These are phyloP conservation scores for Neoscelio sp. DNA, from an alignment of 2,888 invertebrate genomes.

Conservation along the genomic window DNA sequence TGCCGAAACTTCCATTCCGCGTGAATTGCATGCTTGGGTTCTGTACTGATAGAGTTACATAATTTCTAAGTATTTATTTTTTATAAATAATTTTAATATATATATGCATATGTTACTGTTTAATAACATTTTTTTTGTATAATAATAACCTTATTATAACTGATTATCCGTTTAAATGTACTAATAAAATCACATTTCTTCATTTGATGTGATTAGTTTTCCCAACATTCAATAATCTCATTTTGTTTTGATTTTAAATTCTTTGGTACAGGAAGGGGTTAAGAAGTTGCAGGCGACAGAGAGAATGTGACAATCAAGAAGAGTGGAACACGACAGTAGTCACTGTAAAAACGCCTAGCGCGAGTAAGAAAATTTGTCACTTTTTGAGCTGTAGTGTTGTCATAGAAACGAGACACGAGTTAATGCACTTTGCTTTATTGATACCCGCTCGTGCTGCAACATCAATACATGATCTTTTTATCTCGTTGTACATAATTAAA, in stretches of 20 bases:
- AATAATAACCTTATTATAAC: no score
- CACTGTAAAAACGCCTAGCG: conserved; percentile 10
- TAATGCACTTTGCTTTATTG: conserved; percentile 36
- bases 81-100: no score
- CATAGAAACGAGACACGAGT: conserved; percentile 22
- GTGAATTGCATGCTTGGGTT: no score
- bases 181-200: conserved; percentile 7
- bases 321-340: conserved; percentile 5
- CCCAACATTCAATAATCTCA: conserved; percentile 11
- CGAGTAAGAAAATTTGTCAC: conserved; percentile 28
- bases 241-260: conserved; percentile 31
- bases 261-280: conserved; percentile 4
- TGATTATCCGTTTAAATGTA: no score
- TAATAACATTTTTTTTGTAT: no score
- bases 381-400: conserved; percentile 17
- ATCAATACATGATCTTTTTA: conserved; percentile 5
- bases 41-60: no score
- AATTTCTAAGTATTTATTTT: no score
- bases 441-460: neutral
- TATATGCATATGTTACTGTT: no score
- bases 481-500: neutral
- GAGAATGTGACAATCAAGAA: conserved; percentile 10
- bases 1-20: no score
- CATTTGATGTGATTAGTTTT: conserved; percentile 18
- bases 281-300: conserved; percentile 5